A percentile compares a stretch with the other conserved stretches of the same genome.
Conservation (phyloP, 2,797 vertebrate genomes). For the Onychomys arenicola region DNA sequence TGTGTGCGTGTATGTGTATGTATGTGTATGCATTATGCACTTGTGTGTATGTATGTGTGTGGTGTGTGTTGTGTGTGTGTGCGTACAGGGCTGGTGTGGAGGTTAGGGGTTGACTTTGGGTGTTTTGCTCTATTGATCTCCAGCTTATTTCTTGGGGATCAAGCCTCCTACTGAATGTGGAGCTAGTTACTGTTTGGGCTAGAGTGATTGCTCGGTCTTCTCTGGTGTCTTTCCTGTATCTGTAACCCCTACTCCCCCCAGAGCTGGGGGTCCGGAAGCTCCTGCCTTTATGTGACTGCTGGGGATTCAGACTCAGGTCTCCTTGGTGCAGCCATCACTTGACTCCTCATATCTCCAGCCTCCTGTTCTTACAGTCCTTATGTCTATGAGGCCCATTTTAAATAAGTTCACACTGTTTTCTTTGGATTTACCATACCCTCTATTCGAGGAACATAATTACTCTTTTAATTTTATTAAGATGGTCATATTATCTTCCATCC, state of each 20-base stretch:
- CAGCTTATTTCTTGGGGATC: background rate
- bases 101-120: background rate
- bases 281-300: background rate
- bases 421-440: background rate
- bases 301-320: background rate
- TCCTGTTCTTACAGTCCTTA: background rate
- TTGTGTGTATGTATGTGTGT: background rate
- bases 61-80: background rate
- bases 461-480: slow-evolving; percentile 35
- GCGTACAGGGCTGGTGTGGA: background rate
- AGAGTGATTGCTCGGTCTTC: background rate
- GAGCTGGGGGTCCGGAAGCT: background rate
- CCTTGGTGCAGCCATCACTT: background rate
- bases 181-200: background rate
- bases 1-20: background rate
- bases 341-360: background rate
- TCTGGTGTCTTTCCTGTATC: background rate
- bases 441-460: slow-evolving; percentile 16
- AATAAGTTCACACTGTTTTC: slow-evolving; percentile 7
- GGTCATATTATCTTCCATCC: background rate
- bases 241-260: background rate
- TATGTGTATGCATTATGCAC: background rate
- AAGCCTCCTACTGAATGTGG: background rate
- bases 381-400: slow-evolving; percentile 20
- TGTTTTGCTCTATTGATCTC: background rate